Base-by-base conservation (phyloP, 2,888 invertebrate genomes). In the Vanessa cardui region DNA sequence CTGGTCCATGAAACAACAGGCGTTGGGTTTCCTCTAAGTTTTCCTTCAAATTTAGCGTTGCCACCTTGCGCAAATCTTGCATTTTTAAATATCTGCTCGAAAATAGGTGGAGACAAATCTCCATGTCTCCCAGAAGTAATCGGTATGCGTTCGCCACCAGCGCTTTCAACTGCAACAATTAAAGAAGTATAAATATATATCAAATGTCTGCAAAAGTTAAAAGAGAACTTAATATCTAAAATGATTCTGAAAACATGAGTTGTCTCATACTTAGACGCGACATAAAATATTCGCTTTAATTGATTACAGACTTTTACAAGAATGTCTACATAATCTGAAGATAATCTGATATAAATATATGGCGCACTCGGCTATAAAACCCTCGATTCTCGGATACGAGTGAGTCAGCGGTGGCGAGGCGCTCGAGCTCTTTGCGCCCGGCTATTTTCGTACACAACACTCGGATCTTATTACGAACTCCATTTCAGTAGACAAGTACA, bases 1-100 rank as follows among this genome's bases (percentile, higher is more conserved):
- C 97, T 95, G 74, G 97, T 97, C 97, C 97, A 97, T 71, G 97
- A 95, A 73, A 99, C 98, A 76, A 96, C 95, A 71, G 99, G 98
- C 84, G 96, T 96, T 46, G 99, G 99, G 87, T 96, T 97, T 72
- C 98, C 99, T 78, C 96, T 94, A 47, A 99, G 96, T 79, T 96
- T 95, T 58, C 98, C 98, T 90, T 99, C 98, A 86, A 99, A 98
- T 78, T 96, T 94, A 64, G 98, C 98, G 85, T 97, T 97, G 62
- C 98, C 98, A 76, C 98, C 98, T 94, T 98, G 98, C 71, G 98
- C 98, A 89, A 98, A 98, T 84, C 98, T 95, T 76, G 98, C 98
- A 91, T 98, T 98, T 89, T 96, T 96, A 89, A 98, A 98, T 84
- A 98, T 97, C 90, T 98, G 97, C 92, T 98, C 98, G 90, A 99